phyloP scores from a whole-genome alignment of 2,888 invertebrate genomes.

The Dichetophora obliterata region DNA sequence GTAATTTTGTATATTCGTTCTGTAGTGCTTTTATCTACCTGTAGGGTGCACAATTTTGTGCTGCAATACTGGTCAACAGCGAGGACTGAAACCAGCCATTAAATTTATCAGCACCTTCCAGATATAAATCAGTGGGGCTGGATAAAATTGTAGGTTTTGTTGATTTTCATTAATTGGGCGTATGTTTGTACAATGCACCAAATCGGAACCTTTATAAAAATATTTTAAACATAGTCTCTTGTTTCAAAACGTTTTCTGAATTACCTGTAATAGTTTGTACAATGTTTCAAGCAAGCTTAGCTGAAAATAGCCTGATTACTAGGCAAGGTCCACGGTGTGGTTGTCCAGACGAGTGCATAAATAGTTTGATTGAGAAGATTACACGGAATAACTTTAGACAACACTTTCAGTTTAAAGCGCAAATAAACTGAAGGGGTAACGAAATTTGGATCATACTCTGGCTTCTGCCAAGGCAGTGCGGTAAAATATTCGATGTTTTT shows the following conservation, averaged over 20 bases:
- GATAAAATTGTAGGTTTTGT: constrained; percentile 76
- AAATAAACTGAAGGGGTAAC: constrained; percentile 82
- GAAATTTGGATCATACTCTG: constrained; percentile 87
- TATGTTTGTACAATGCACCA: constrained; percentile 72
- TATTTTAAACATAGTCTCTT: neutral
- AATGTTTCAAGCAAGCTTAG: constrained; percentile 54
- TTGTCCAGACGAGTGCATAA: constrained; percentile 94
- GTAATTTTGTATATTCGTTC: no score
- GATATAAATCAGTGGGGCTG: constrained; percentile 68
- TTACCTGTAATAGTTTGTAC: constrained; percentile 53
- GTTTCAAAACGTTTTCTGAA: neutral
- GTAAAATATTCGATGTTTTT: constrained; percentile 60
- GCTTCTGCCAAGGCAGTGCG: constrained; percentile 98
- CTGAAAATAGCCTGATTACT: constrained; percentile 89
- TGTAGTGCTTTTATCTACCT: no score
- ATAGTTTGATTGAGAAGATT: constrained; percentile 64
- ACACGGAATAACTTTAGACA: constrained; percentile 61
- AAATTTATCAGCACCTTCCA: no score
- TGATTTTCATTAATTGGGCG: constrained; percentile 76
- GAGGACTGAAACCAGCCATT: no score
- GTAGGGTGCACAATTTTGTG: no score
- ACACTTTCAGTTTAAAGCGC: constrained; percentile 72
- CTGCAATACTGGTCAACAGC: no score
- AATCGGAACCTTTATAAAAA: constrained; percentile 67
- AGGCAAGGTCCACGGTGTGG: constrained; percentile 98